A percentile compares a stretch with the other conserved stretches of the same genome.
These are phyloP conservation scores for Apocheima hispidaria DNA, from an alignment of 2,888 invertebrate species.

Conservation along the genomic window DNA sequence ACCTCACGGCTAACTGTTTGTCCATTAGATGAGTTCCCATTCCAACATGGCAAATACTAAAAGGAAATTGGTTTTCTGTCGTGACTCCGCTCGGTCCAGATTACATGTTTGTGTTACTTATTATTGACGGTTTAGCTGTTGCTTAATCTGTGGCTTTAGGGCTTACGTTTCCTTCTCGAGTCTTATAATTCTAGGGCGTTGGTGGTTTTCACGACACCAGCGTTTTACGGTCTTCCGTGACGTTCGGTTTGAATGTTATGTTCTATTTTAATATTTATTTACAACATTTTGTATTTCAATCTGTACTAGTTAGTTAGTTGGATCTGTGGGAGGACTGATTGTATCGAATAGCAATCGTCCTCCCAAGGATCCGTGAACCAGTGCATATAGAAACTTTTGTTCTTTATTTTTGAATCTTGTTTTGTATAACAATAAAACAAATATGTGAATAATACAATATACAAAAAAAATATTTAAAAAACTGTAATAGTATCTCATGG, in stretches of 20 bases:
- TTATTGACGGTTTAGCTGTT: conserved; percentile 41
- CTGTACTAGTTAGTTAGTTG: no score
- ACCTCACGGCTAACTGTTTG: conserved; percentile 42
- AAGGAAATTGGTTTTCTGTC: conserved; percentile 51
- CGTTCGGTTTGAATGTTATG: no score
- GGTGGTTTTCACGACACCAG: background rate
- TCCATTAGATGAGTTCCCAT: conserved; percentile 45
- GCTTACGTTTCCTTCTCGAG: conserved; percentile 3
- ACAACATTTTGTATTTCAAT: no score
- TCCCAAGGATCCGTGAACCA: no score
- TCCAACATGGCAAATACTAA: conserved; percentile 42
- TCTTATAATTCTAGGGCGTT: background rate
- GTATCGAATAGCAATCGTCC: no score
- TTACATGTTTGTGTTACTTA: conserved; percentile 38
- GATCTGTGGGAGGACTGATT: no score
- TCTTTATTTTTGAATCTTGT: no score
- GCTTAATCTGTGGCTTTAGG: conserved; percentile 9
- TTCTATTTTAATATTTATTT: background rate
- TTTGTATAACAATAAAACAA: no score
- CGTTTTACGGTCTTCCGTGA: background rate
- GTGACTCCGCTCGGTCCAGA: conserved; percentile 43
- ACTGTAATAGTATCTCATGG: no score
- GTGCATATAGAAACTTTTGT: no score
- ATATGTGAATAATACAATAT: no score
- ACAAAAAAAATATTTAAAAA: no score